These are phyloP conservation scores for Poeciliopsis paucimaculata DNA, from an alignment of 2,797 vertebrate species.

Conservation along the genomic window DNA sequence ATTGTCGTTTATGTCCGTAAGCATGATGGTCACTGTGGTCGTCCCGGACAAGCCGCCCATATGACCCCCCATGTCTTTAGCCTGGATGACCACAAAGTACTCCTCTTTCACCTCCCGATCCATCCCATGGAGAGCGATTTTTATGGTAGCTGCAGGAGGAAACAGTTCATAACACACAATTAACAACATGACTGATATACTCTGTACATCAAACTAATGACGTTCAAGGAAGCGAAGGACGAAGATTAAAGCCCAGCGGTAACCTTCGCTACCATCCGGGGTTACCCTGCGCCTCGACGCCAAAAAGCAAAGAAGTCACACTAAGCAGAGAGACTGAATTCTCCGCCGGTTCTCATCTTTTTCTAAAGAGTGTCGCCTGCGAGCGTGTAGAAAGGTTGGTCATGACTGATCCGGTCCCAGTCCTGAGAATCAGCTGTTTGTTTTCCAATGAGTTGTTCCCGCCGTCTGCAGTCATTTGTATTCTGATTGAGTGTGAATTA, in stretches of 20 bases:
- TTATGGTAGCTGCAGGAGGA: slow-evolving; percentile 90
- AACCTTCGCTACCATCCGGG: slow-evolving; percentile 51
- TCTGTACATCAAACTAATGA: slow-evolving; percentile 47
- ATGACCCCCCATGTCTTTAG: slow-evolving; percentile 99
- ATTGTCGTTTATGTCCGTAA: slow-evolving; percentile 97
- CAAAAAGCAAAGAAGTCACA: slow-evolving; percentile 34
- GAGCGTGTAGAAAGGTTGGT: slow-evolving; percentile 26
- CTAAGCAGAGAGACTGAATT: slow-evolving; percentile 25
- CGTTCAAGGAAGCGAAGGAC: slow-evolving; percentile 3
- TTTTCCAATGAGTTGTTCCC: slow-evolving; percentile 67
- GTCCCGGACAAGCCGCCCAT: slow-evolving; percentile 97
- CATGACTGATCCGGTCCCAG: slow-evolving; percentile 49
- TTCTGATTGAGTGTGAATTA: slow-evolving; percentile 81
- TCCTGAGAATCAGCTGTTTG: slow-evolving; percentile 73
- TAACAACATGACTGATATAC: slow-evolving; percentile 59
- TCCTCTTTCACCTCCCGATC: slow-evolving; percentile 98
- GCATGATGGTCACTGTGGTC: slow-evolving; percentile 93
- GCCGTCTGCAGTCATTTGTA: slow-evolving; percentile 76
- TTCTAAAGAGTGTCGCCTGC: slow-evolving; percentile 9
- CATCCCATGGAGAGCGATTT: slow-evolving; percentile 97
- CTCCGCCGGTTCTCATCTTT: slow-evolving; percentile 20
- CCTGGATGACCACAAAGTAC: slow-evolving; percentile 98
- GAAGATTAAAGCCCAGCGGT: slow-evolving; percentile 9
- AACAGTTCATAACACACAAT: slow-evolving; percentile 62
- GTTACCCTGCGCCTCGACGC: slow-evolving; percentile 44